Evolutionary conservation across 2,113 vertebrate genomes (phyloP).

Genomic region (Bos taurus): DNA sequence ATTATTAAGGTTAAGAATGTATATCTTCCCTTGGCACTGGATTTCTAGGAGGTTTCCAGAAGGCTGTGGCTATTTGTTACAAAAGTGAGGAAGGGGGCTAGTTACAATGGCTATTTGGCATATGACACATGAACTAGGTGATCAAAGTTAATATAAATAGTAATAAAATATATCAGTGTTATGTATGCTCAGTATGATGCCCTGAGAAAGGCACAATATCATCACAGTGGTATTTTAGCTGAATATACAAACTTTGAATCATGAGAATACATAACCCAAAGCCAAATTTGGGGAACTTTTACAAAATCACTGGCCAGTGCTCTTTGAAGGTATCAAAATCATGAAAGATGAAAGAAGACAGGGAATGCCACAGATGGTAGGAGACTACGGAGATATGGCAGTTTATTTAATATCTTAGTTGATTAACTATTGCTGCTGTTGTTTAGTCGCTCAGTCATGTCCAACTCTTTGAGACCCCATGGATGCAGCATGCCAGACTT

Average conservation of each 20-base stretch:
- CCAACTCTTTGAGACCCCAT: not conserved
- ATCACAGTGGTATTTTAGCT: not conserved
- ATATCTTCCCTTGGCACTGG: not conserved
- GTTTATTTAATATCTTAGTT: not conserved
- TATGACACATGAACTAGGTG: not conserved
- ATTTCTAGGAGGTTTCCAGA: not conserved
- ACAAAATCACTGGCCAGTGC: not conserved
- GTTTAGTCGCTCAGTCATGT: not conserved
- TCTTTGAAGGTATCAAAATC: not conserved
- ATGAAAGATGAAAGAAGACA: not conserved
- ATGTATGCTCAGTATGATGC: not conserved
- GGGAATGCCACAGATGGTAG: not conserved
- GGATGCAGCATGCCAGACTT: not conserved
- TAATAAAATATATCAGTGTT: not conserved
- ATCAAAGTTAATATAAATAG: not conserved
- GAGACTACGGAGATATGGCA: not conserved
- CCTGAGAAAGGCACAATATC: not conserved
- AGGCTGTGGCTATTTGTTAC: not conserved
- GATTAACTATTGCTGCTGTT: not conserved
- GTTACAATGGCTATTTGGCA: not conserved
- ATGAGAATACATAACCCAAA: not conserved
- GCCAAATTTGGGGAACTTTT: not conserved
- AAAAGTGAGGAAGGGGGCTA: not conserved
- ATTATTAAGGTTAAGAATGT: not conserved
- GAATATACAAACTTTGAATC: not conserved